phyloP scores from a whole-genome alignment of 2,113 vertebrate species.

The Hippolais icterina region DNA sequence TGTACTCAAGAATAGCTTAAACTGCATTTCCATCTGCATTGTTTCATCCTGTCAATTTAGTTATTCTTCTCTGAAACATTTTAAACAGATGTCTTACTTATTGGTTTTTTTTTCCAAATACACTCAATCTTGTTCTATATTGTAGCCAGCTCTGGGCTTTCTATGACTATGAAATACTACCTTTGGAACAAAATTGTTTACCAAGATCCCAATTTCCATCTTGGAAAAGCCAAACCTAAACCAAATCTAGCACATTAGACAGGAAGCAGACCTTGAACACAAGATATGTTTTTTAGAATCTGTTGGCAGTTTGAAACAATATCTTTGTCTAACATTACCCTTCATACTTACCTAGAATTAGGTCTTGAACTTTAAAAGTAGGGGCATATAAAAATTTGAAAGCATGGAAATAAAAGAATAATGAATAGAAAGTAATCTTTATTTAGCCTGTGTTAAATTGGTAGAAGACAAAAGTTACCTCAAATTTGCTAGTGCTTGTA shows the following conservation, averaged over 20 bases:
- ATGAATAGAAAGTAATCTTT: neutral
- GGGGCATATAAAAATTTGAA: neutral
- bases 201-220: neutral
- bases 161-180: neutral
- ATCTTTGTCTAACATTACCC: neutral
- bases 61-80: neutral
- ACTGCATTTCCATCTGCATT: neutral
- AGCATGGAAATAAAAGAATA: neutral
- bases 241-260: neutral
- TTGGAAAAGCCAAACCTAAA: neutral
- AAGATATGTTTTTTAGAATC: neutral
- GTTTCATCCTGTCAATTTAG: neutral
- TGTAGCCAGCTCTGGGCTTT: neutral
- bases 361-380: neutral
- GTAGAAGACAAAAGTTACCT: neutral
- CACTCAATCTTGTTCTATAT: neutral
- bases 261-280: neutral
- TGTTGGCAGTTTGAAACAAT: neutral
- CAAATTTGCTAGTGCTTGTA: neutral
- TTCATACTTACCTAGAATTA: neutral
- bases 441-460: neutral
- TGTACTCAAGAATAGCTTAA: neutral
- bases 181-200: neutral
- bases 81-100: neutral
- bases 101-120: neutral